Conservation (phyloP, 2,113 vertebrate species). For the Ictidomys tridecemlineatus region DNA sequence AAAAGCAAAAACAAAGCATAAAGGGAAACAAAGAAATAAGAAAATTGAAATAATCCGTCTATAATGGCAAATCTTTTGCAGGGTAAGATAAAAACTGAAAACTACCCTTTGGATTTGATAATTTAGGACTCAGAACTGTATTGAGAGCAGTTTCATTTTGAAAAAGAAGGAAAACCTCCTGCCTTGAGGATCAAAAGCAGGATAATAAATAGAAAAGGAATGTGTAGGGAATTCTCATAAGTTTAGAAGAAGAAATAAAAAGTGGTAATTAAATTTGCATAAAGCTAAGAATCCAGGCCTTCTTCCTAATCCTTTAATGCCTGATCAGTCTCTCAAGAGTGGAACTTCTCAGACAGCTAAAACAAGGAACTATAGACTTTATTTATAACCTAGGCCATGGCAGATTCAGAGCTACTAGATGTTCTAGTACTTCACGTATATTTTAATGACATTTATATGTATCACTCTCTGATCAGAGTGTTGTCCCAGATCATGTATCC, state of each 20-base stretch:
- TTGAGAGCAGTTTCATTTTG: not conserved
- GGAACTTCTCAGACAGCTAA: not conserved
- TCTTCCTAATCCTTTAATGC: slow-evolving; percentile 9
- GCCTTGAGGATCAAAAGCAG: not conserved
- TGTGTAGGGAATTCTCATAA: not conserved
- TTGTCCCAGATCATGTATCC: not conserved
- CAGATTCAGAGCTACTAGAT: not conserved
- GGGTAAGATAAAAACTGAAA: not conserved
- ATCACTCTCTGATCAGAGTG: not conserved
- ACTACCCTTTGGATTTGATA: slow-evolving; percentile 25
- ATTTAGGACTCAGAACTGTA: not conserved
- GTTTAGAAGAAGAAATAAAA: slow-evolving; percentile 44
- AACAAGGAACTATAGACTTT: not conserved
- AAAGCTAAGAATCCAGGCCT: not conserved
- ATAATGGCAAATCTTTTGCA: not conserved
- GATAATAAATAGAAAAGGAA: not conserved
- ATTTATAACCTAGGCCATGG: not conserved
- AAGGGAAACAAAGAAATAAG: not conserved
- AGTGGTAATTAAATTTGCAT: not conserved
- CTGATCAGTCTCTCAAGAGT: not conserved
- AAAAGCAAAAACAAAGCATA: not conserved
- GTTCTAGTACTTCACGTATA: not conserved
- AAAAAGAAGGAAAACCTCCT: too few species aligned
- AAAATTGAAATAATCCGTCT: not conserved
- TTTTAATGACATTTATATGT: not conserved